A percentile compares a stretch with the other conserved stretches of the same genome.
phyloP scores from a whole-genome alignment of 2,113 vertebrate species.

The Uropsilus gracilis region DNA sequence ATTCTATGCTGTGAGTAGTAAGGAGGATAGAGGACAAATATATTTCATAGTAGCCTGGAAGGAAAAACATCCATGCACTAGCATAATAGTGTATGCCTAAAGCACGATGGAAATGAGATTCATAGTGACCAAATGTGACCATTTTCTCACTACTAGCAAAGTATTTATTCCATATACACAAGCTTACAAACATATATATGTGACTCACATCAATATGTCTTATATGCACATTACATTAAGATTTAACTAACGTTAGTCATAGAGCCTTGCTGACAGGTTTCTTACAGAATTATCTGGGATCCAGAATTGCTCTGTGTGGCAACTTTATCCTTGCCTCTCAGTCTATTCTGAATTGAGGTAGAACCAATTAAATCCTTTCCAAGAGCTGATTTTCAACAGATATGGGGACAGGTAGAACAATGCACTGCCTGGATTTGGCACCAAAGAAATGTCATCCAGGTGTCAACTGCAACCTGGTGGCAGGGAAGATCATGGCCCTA shows the following conservation, averaged over 20 bases:
- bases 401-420: slow-evolving; percentile 68
- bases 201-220: not conserved
- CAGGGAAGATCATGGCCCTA: slow-evolving; percentile 68
- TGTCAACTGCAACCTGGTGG: slow-evolving; percentile 68
- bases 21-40: not conserved
- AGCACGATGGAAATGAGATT: not conserved
- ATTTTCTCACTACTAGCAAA: not conserved
- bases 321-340: slow-evolving; percentile 17
- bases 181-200: not conserved
- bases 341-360: slow-evolving; percentile 59
- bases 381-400: slow-evolving; percentile 72
- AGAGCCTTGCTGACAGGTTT: fast-evolving
- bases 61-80: not conserved
- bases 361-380: slow-evolving; percentile 74
- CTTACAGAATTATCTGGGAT: not conserved
- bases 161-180: not conserved
- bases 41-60: not conserved
- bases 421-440: slow-evolving; percentile 65
- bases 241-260: not conserved
- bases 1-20: not conserved
- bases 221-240: fast-evolving
- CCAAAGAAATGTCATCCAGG: slow-evolving; percentile 71
- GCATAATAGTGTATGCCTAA: not conserved
- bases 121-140: not conserved
- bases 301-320: not conserved